Percentiles rank a stretch among this genome's conserved stretches.
Conservation (phyloP, 2,888 invertebrate species). For the Mythimna loreyi region DNA sequence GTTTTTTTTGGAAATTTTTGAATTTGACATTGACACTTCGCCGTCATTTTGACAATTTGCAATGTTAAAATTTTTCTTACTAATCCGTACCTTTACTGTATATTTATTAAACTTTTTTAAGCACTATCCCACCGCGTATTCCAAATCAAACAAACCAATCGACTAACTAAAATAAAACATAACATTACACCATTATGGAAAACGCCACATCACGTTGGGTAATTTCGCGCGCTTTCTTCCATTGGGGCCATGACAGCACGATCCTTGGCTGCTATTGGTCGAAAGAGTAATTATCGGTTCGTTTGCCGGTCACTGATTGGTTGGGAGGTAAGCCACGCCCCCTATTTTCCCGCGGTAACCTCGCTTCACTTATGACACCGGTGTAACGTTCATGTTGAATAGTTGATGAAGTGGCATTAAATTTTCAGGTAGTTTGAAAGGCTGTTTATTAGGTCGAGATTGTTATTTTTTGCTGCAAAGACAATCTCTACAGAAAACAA, state of each 20-base stretch:
- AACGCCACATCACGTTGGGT: conserved; percentile 65
- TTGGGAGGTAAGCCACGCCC: conserved; percentile 75
- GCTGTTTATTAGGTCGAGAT: conserved; percentile 56
- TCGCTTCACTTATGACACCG: conserved; percentile 74
- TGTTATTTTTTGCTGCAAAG: background rate
- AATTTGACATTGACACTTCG: no score
- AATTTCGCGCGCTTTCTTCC: conserved; percentile 62
- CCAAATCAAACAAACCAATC: conserved; percentile 54
- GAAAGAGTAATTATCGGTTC: conserved; percentile 62
- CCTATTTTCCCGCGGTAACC: conserved; percentile 74
- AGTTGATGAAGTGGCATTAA: conserved; percentile 85
- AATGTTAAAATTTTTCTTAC: background rate
- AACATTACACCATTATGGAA: conserved; percentile 63
- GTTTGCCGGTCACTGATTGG: conserved; percentile 80
- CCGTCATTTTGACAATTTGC: background rate
- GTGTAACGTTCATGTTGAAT: conserved; percentile 82
- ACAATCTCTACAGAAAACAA: no score
- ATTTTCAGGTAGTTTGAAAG: conserved; percentile 59
- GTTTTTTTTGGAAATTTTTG: no score
- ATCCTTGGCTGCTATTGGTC: conserved; percentile 76
- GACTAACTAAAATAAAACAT: conserved; percentile 67
- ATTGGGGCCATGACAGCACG: conserved; percentile 79
- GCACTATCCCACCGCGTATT: conserved; percentile 34
- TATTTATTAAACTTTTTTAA: background rate
- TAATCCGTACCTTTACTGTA: no score